Evolutionary conservation across 2,888 invertebrate genomes (phyloP).

Genomic region (Hirtodrosophila histrioides): DNA sequence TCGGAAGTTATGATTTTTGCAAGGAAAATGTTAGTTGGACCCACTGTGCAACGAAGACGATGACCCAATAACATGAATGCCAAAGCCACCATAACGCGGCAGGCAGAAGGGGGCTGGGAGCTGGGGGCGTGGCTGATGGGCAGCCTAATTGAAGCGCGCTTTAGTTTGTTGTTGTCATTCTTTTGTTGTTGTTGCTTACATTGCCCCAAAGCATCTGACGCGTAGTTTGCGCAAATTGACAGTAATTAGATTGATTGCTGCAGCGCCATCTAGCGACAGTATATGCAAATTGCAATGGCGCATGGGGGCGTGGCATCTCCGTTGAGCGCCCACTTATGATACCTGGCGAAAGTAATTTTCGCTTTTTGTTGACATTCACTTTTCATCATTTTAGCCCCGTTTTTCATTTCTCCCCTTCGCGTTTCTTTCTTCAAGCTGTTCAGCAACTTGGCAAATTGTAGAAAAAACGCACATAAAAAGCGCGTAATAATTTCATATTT

Average conservation of each 20-base stretch:
- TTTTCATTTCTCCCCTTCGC: constrained; percentile 14
- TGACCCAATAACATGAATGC: constrained; percentile 55
- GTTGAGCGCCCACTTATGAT: constrained; percentile 45
- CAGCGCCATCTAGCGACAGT: constrained; percentile 42
- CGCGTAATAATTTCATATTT: constrained; percentile 57
- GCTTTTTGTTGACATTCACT: constrained; percentile 50
- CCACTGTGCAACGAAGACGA: constrained; percentile 2
- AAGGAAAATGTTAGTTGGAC: too few species aligned
- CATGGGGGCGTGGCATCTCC: constrained; percentile 38
- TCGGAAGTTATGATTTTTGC: too few species aligned
- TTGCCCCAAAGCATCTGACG: not conserved
- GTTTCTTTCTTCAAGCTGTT: constrained; percentile 20
- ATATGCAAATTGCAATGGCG: constrained; percentile 57
- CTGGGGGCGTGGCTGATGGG: constrained; percentile 19
- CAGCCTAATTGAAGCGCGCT: constrained; percentile 56
- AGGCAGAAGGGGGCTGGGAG: constrained; percentile 3
- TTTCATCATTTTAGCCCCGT: constrained; percentile 20
- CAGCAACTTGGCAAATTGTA: constrained; percentile 4
- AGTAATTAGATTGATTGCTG: constrained; percentile 76
- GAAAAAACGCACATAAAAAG: constrained; percentile 13
- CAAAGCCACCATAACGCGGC: constrained; percentile 4
- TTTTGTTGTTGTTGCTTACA: constrained; percentile 5
- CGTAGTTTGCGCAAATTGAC: constrained; percentile 60
- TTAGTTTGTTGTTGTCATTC: constrained; percentile 10
- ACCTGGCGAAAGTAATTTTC: constrained; percentile 75